A percentile compares a stretch with the other conserved stretches of the same genome.
Evolutionary conservation across 2,797 vertebrate genomes (phyloP).

Genomic region (Enteromius viviparus): DNA sequence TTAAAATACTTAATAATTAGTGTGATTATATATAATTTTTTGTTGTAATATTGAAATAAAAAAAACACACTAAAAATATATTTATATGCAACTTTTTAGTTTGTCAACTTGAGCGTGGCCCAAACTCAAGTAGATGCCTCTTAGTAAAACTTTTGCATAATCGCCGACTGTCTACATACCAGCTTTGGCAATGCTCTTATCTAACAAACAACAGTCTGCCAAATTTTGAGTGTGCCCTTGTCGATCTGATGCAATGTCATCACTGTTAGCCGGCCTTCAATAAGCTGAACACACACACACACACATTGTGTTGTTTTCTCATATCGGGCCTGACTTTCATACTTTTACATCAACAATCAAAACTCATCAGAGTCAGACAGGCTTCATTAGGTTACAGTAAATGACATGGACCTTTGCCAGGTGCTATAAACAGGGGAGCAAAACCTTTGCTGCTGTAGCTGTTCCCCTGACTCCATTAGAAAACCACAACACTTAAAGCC

Average conservation of each 20-base stretch:
- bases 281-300: constrained; percentile 46
- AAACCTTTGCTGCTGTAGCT: constrained; percentile 12
- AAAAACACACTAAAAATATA: background rate
- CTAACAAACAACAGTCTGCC: constrained; percentile 52
- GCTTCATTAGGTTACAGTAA: constrained; percentile 58
- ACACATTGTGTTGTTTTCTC: constrained; percentile 20
- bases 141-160: constrained; percentile 48
- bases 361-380: constrained; percentile 49
- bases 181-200: constrained; percentile 57
- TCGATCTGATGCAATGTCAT: constrained; percentile 50
- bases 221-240: constrained; percentile 54
- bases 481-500: background rate
- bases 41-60: too few species aligned
- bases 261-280: constrained; percentile 31
- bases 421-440: background rate
- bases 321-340: constrained; percentile 26
- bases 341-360: constrained; percentile 54
- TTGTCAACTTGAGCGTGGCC: background rate
- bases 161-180: background rate
- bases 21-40: too few species aligned
- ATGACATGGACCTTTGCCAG: constrained; percentile 50
- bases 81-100: background rate
- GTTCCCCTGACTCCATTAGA: constrained; percentile 39
- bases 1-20: too few species aligned
- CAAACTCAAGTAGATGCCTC: background rate